Evolutionary conservation across 2,113 vertebrate genomes (phyloP), one percentile per base, ranked within the genome.

Genomic region (Amazona vittata): DNA sequence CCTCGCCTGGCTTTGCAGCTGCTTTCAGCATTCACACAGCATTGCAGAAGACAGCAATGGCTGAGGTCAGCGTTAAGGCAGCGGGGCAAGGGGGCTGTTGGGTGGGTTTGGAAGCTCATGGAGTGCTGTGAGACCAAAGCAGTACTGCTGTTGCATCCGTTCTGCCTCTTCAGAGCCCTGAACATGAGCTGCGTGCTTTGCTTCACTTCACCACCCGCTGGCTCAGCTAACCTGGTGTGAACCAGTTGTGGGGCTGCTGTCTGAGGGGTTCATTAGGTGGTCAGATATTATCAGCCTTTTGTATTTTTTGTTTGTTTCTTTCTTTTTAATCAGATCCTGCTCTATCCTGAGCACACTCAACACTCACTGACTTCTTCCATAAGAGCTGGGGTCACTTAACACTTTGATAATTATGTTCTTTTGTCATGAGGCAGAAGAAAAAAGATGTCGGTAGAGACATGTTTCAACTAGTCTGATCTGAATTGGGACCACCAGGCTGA

Each of bases 71-170:
- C 19, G 0, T 41, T 22, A 17, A 31, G 37, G 55, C n/a, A 49
- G 31, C 0, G 0, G 29, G 39, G 20, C 53, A 26, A 35, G 25
- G 16, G 31, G 14, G 5, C 19, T 1, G 5, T 0, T 20, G 24
- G 29, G 11, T 41, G 60, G 28, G 19, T 12, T 19, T 84, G 69
- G 31, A 46, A 59, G n/a, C 11, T 15, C 35, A 2, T 5, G 24
- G 28, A n/a, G 8, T 81, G 37, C 70, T 29, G 33, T 46, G 70
- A 39, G 65, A 49, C 16, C 2, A 2, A 43, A 53, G 31, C 24
- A 5, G n/a, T 19, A 39, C 39, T 64, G 55, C 76, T 77, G n/a
- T 33, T 52, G 37, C 41, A 25, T 44, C 52, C 1, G 0, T 43
- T 64, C 44, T 35, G 50, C 53, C 1, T 2, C 50, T 75, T 37